Percentiles rank a stretch among this genome's conserved stretches.
These are phyloP conservation scores for Parus major DNA, from an alignment of 2,113 vertebrate species.

Conservation along the genomic window DNA sequence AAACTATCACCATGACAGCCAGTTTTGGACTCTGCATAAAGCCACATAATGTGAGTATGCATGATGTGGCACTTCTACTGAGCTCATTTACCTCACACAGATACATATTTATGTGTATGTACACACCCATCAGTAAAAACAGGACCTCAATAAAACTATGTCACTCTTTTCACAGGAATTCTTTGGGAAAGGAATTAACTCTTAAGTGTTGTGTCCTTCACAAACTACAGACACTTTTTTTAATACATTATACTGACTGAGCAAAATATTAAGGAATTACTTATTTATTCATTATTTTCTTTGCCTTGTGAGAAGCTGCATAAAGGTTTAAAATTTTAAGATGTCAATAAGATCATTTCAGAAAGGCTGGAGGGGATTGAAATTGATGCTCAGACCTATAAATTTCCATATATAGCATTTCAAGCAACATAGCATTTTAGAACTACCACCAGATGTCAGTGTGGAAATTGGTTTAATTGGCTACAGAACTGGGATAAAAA, in stretches of 20 bases:
- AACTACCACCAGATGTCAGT: conserved; percentile 76
- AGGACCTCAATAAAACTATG: background rate
- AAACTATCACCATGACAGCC: background rate
- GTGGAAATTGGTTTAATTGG: conserved; percentile 51
- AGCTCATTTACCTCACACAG: background rate
- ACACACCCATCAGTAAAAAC: background rate
- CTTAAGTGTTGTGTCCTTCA: background rate
- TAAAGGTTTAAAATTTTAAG: background rate
- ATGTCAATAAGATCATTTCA: background rate
- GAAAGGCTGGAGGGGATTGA: background rate
- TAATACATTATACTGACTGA: background rate
- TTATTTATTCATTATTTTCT: background rate
- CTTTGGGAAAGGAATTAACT: background rate
- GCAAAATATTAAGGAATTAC: background rate
- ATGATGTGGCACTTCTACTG: background rate
- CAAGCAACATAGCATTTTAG: background rate
- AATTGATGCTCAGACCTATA: background rate
- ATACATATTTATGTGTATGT: no score
- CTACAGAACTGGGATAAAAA: background rate
- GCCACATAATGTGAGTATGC: background rate
- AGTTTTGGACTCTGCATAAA: background rate
- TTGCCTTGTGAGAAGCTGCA: background rate
- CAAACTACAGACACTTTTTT: background rate
- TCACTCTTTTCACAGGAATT: background rate
- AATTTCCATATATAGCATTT: conserved; percentile 28